These are phyloP conservation scores for Ennomos erosarius DNA, from an alignment of 2,888 invertebrate species.

Conservation along the genomic window DNA sequence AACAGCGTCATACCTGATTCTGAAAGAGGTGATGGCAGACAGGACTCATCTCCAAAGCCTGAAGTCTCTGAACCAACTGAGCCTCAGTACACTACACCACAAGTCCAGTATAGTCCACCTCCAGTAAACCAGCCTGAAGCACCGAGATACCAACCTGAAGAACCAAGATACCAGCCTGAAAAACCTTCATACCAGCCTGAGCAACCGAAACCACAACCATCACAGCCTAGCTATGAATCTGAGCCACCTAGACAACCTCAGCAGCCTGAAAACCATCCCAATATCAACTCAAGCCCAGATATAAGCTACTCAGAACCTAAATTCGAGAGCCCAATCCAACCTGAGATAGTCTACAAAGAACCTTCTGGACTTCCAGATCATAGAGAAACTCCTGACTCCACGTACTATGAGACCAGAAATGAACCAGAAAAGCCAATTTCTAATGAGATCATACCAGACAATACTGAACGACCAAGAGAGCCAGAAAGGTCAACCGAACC, in stretches of 20 bases:
- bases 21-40: slow-evolving; percentile 19
- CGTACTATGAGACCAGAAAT: slow-evolving; percentile 37
- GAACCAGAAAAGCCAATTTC: slow-evolving; percentile 32
- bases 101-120: neutral
- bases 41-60: slow-evolving; percentile 1
- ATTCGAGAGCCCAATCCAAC: slow-evolving; percentile 28
- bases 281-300: slow-evolving; percentile 28
- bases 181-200: slow-evolving; percentile 28
- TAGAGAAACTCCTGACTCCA: slow-evolving; percentile 30
- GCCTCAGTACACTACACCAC: neutral
- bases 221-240: slow-evolving; percentile 28
- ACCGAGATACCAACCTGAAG: slow-evolving; percentile 23
- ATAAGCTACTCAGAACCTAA: slow-evolving; percentile 35
- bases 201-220: slow-evolving; percentile 27
- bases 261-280: slow-evolving; percentile 23
- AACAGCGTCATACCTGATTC: slow-evolving; percentile 17
- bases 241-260: slow-evolving; percentile 22
- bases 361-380: slow-evolving; percentile 30
- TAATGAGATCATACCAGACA: slow-evolving; percentile 32
- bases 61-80: slow-evolving; percentile 6
- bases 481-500: slow-evolving; percentile 28
- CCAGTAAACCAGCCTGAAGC: slow-evolving; percentile 1
- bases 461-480: slow-evolving; percentile 15
- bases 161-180: slow-evolving; percentile 27
- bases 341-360: slow-evolving; percentile 36